These are phyloP conservation scores for Quadroppia sp. DNA, from an alignment of 2,888 invertebrate species.

Conservation along the genomic window DNA sequence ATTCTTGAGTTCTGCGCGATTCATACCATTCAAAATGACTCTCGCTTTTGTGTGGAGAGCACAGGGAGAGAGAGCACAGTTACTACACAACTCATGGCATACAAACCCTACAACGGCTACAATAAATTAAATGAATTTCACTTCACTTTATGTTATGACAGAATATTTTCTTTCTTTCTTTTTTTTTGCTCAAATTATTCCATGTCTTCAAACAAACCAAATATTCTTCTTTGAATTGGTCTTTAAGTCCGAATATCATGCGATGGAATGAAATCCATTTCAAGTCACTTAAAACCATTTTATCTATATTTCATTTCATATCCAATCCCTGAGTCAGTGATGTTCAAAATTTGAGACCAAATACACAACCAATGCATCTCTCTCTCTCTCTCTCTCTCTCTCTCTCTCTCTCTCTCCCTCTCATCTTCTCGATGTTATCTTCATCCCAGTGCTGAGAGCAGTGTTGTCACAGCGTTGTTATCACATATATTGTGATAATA, in stretches of 20 bases:
- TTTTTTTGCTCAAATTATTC: constrained; percentile 17
- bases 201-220: constrained; percentile 18
- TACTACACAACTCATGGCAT: neutral
- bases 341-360: neutral
- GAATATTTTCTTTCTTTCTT: neutral
- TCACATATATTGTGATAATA: too few relatives aligned
- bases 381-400: constrained; percentile 23
- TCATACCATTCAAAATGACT: constrained; percentile 38
- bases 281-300: constrained; percentile 24
- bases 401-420: neutral
- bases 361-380: neutral
- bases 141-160: constrained; percentile 14
- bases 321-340: constrained; percentile 2
- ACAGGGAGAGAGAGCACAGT: neutral
- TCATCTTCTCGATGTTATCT: neutral
- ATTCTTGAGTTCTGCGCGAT: constrained; percentile 31
- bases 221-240: constrained; percentile 2
- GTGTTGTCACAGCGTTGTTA: too few relatives aligned
- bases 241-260: constrained; percentile 24
- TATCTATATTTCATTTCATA: constrained; percentile 2
- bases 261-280: constrained; percentile 24
- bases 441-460: neutral
- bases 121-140: constrained; percentile 34
- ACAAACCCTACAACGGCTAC: neutral
- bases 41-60: constrained; percentile 21